These are phyloP conservation scores for Dryococelus australis DNA, from an alignment of 2,888 invertebrate genomes.

Conservation along the genomic window DNA sequence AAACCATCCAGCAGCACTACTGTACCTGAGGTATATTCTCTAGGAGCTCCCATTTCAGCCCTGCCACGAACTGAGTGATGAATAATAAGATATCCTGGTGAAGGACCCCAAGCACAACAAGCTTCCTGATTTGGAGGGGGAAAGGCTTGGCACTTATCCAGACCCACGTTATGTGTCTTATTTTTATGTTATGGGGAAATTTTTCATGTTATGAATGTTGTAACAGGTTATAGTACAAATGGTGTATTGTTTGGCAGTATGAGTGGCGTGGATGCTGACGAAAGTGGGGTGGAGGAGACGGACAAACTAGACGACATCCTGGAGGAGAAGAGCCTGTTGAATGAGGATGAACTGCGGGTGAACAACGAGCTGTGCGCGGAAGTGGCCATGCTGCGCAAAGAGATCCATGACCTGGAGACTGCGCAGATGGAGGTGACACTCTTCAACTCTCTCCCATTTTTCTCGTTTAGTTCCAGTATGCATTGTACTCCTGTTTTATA, in stretches of 20 bases:
- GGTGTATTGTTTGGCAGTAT: background rate
- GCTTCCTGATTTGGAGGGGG: too few relatives aligned
- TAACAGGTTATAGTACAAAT: background rate
- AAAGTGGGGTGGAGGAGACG: background rate
- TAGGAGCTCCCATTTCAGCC: too few relatives aligned
- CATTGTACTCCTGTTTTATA: too few relatives aligned
- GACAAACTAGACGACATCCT: slow-evolving; percentile 42
- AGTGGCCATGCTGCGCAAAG: slow-evolving; percentile 66
- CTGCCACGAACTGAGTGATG: too few relatives aligned
- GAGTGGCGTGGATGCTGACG: background rate
- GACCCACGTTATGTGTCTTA: too few relatives aligned
- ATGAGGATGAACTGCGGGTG: slow-evolving; percentile 65
- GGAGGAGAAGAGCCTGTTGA: slow-evolving; percentile 54
- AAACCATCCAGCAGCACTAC: too few relatives aligned
- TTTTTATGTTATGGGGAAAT: too few relatives aligned
- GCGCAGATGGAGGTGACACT: slow-evolving; percentile 46
- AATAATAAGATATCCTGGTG: too few relatives aligned
- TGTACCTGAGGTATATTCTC: too few relatives aligned
- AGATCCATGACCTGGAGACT: slow-evolving; percentile 63
- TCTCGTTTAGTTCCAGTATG: background rate
- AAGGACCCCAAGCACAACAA: too few relatives aligned
- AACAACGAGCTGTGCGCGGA: slow-evolving; percentile 59
- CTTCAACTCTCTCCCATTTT: background rate
- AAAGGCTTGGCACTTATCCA: too few relatives aligned
- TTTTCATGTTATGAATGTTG: too few relatives aligned